A percentile compares a stretch with the other conserved stretches of the same genome.
Evolutionary conservation across 2,888 invertebrate genomes (phyloP).

Genomic region (Brachynemurus nebulosus): DNA sequence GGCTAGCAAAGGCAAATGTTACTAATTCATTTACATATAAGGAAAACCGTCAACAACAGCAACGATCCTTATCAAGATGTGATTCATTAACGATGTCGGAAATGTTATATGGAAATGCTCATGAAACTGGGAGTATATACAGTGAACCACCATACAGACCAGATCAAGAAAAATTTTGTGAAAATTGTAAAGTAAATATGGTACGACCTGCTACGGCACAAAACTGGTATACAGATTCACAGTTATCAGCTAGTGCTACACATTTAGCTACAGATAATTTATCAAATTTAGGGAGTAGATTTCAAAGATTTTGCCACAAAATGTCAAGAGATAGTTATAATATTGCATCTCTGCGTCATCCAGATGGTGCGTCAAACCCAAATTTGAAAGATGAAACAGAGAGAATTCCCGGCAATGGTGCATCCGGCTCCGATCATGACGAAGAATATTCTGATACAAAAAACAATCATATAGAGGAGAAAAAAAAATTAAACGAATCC

Average conservation of each 20-base stretch:
- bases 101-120: slow-evolving; percentile 50
- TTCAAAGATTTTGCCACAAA: slow-evolving; percentile 50
- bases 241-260: slow-evolving; percentile 38
- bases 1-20: slow-evolving; percentile 60
- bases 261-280: slow-evolving; percentile 29
- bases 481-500: slow-evolving; percentile 10
- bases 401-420: slow-evolving; percentile 47
- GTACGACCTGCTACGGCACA: slow-evolving; percentile 51
- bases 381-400: slow-evolving; percentile 59
- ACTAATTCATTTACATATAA: slow-evolving; percentile 47
- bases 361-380: slow-evolving; percentile 88
- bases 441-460: slow-evolving; percentile 31
- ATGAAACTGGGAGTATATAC: slow-evolving; percentile 68
- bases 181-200: slow-evolving; percentile 59
- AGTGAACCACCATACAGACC: slow-evolving; percentile 68
- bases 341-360: slow-evolving; percentile 63
- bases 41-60: slow-evolving; percentile 25
- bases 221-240: slow-evolving; percentile 43
- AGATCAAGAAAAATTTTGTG: slow-evolving; percentile 58
- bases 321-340: slow-evolving; percentile 36
- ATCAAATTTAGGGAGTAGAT: slow-evolving; percentile 31
- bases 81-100: slow-evolving; percentile 58
- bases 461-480: slow-evolving; percentile 18
- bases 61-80: slow-evolving; percentile 45
- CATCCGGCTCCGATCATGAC: slow-evolving; percentile 31